These are phyloP conservation scores for Apistogramma diplotaenia DNA, from an alignment of 2,113 vertebrate genomes.

Conservation along the genomic window DNA sequence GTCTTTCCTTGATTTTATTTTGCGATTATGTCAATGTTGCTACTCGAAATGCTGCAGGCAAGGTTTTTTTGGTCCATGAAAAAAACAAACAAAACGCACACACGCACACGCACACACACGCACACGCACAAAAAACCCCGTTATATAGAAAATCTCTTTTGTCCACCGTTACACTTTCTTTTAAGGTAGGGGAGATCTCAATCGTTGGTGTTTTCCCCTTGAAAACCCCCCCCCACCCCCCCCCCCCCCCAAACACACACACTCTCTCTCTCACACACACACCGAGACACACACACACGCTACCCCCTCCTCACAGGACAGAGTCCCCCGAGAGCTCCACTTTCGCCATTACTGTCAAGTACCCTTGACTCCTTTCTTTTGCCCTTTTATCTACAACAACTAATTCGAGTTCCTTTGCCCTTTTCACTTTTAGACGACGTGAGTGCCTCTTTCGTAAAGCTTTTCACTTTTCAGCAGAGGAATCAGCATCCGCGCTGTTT, in stretches of 20 bases:
- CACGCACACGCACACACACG: too few relatives aligned
- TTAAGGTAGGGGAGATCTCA: slow-evolving; percentile 62
- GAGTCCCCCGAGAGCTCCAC: slow-evolving; percentile 90
- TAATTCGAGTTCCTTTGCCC: slow-evolving; percentile 99
- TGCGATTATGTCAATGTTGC: slow-evolving; percentile 10
- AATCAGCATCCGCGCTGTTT: slow-evolving; percentile 44
- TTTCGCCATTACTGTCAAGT: slow-evolving; percentile 99
- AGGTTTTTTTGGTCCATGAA: background rate
- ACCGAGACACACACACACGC: too few relatives aligned
- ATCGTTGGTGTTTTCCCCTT: slow-evolving; percentile 82
- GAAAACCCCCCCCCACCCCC: slow-evolving; percentile 69
- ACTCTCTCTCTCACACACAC: too few relatives aligned
- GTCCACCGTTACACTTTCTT: slow-evolving; percentile 72
- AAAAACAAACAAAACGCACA: slow-evolving; percentile 52
- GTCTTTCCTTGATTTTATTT: slow-evolving; percentile 13
- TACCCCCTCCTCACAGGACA: slow-evolving; percentile 62
- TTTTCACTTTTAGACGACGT: slow-evolving; percentile 93
- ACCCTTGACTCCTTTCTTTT: slow-evolving; percentile 98
- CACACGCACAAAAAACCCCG: slow-evolving; percentile 37
- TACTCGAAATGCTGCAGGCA: slow-evolving; percentile 10
- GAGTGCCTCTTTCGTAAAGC: slow-evolving; percentile 83
- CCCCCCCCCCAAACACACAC: background rate
- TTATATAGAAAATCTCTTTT: slow-evolving; percentile 75
- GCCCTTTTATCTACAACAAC: slow-evolving; percentile 99
- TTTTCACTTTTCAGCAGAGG: slow-evolving; percentile 62